A percentile compares a stretch with the other conserved stretches of the same genome.
Evolutionary conservation across 2,113 vertebrate genomes (phyloP).

Genomic region (Lynx canadensis): DNA sequence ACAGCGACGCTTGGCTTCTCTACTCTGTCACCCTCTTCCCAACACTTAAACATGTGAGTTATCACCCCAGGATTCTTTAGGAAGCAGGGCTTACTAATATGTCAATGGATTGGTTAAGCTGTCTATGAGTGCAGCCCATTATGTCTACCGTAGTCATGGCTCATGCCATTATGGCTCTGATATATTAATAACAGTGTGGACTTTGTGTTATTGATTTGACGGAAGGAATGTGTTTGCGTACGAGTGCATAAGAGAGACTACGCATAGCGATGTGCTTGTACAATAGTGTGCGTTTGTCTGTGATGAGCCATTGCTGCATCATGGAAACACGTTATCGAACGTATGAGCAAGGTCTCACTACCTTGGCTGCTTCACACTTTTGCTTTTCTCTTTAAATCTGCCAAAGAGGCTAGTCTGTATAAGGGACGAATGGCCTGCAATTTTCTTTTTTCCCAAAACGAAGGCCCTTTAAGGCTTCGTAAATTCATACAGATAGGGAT

Average conservation of each 20-base stretch:
- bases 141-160: background rate
- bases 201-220: background rate
- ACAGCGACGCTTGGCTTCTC: fast-evolving
- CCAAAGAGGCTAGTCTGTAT: background rate
- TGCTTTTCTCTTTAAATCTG: background rate
- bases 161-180: no score
- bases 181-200: background rate
- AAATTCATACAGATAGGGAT: background rate
- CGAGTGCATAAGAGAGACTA: background rate
- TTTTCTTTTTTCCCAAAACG: constrained; percentile 55
- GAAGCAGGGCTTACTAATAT: background rate
- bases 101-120: background rate
- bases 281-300: fast-evolving
- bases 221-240: background rate
- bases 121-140: fast-evolving
- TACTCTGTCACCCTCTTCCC: background rate
- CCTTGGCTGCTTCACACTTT: background rate
- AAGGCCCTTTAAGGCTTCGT: background rate
- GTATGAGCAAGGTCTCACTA: background rate
- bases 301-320: background rate
- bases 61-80: background rate
- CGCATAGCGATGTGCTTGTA: background rate
- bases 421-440: constrained; percentile 28
- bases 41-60: background rate
- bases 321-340: constrained; percentile 18